Percentiles rank a stretch among this genome's conserved stretches.
Conservation (phyloP, 92 coral and sea anemone genomes). For the Virgularia gustaviana region DNA sequence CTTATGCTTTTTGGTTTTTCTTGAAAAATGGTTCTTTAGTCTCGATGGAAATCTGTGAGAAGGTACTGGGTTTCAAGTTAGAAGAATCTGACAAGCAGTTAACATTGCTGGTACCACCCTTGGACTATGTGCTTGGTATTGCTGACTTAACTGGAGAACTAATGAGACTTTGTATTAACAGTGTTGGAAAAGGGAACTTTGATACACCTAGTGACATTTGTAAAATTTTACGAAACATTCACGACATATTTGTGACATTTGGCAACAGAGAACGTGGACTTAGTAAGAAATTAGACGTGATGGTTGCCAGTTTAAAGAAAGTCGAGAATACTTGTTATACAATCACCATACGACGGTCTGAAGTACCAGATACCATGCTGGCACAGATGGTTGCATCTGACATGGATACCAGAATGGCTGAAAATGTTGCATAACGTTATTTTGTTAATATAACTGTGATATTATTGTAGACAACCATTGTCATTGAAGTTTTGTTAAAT, state of each 20-base stretch:
- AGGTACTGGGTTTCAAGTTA: constrained; percentile 53
- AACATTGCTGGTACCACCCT: constrained; percentile 58
- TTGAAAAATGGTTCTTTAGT: constrained; percentile 62
- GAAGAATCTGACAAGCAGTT: constrained; percentile 11
- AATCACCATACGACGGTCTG: constrained; percentile 82
- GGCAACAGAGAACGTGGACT: constrained; percentile 67
- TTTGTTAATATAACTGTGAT: too few relatives aligned
- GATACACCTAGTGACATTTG: constrained; percentile 74
- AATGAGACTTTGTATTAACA: constrained; percentile 86
- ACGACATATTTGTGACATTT: constrained; percentile 67
- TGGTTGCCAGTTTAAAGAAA: constrained; percentile 71
- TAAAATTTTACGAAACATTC: constrained; percentile 62
- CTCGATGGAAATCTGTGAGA: constrained; percentile 59
- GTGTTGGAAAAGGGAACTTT: constrained; percentile 79
- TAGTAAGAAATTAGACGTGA: constrained; percentile 62
- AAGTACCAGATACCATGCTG: constrained; percentile 75
- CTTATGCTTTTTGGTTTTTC: constrained; percentile 70
- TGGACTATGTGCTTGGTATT: constrained; percentile 79
- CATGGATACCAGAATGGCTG: too few relatives aligned
- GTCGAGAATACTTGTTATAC: constrained; percentile 90
- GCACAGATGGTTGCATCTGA: constrained; percentile 39
- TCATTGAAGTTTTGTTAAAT: too few relatives aligned
- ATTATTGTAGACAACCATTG: too few relatives aligned
- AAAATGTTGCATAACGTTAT: too few relatives aligned
- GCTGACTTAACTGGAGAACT: constrained; percentile 97